Evolutionary conservation across 2,888 invertebrate species (phyloP).

Genomic region (Sipha maydis): DNA sequence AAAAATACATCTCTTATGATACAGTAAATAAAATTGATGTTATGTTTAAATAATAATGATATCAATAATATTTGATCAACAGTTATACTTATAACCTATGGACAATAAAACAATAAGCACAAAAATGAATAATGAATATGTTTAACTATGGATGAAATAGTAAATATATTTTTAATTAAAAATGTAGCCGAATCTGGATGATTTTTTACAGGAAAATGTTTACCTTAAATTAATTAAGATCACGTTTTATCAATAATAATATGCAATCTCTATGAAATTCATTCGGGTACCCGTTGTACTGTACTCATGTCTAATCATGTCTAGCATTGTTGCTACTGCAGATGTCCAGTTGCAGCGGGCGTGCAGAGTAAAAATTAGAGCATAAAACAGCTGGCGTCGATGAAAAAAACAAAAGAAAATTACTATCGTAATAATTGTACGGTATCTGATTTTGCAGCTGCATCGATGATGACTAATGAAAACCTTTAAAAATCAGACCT

Average conservation of each 20-base stretch:
- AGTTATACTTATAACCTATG: too few species aligned
- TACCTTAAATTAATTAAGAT: too few species aligned
- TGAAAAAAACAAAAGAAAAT: constrained; percentile 49
- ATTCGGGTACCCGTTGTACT: background rate
- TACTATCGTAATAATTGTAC: constrained; percentile 27
- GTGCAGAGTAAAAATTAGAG: constrained; percentile 40
- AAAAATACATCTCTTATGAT: too few species aligned
- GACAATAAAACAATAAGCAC: too few species aligned
- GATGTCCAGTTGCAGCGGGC: background rate
- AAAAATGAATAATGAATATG: too few species aligned
- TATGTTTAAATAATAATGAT: too few species aligned
- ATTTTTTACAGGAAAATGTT: too few species aligned
- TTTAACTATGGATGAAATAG: too few species aligned
- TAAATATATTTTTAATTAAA: too few species aligned
- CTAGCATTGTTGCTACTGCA: constrained; percentile 15
- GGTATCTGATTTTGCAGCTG: constrained; percentile 61
- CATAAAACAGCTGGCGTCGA: constrained; percentile 27
- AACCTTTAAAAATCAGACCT: constrained; percentile 45
- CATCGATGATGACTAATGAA: constrained; percentile 54
- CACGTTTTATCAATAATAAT: background rate
- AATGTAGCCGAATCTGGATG: too few species aligned
- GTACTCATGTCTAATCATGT: background rate
- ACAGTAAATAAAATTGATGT: too few species aligned
- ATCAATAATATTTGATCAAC: too few species aligned
- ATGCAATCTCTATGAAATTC: background rate